Conservation (phyloP, 2,888 invertebrate genomes). For the Sarcophaga subvicina region DNA sequence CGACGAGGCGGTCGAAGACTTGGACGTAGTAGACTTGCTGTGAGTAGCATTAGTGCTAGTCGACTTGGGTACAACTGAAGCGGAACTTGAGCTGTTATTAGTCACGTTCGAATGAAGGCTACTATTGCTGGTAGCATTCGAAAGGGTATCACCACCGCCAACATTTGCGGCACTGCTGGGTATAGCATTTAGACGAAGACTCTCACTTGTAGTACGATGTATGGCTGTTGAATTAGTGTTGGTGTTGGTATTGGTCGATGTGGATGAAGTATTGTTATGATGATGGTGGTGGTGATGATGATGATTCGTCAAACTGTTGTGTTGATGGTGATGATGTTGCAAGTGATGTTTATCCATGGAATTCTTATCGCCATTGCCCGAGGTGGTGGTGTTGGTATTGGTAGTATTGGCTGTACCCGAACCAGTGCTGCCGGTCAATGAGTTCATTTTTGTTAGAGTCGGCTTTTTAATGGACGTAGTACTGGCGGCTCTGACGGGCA, state of each 20-base stretch:
- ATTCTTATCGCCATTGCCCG: constrained; percentile 48
- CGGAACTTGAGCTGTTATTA: constrained; percentile 72
- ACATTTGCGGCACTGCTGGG: constrained; percentile 60
- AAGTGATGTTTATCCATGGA: constrained; percentile 71
- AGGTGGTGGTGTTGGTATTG: too few relatives aligned
- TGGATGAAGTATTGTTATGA: constrained; percentile 70
- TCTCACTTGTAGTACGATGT: constrained; percentile 88
- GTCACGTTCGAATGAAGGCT: constrained; percentile 71
- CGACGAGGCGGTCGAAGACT: constrained; percentile 69
- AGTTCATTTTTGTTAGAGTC: constrained; percentile 76
- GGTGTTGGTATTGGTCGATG: constrained; percentile 60
- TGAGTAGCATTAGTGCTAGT: constrained; percentile 71
- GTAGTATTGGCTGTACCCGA: constrained; percentile 15
- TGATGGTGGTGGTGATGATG: constrained; percentile 69
- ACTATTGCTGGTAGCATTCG: constrained; percentile 74
- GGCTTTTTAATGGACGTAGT: constrained; percentile 75
- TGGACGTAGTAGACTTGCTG: constrained; percentile 70
- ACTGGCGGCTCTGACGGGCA: constrained; percentile 64
- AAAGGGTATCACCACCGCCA: constrained; percentile 64
- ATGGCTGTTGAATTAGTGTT: constrained; percentile 81
- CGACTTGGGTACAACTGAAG: constrained; percentile 72
- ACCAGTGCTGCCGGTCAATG: constrained; percentile 69
- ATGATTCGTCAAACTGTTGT: constrained; percentile 71
- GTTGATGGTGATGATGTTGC: constrained; percentile 73
- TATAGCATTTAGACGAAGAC: constrained; percentile 84